phyloP scores from a whole-genome alignment of 2,888 invertebrate genomes.

The Pseudococcus jackbeardsleyi region DNA sequence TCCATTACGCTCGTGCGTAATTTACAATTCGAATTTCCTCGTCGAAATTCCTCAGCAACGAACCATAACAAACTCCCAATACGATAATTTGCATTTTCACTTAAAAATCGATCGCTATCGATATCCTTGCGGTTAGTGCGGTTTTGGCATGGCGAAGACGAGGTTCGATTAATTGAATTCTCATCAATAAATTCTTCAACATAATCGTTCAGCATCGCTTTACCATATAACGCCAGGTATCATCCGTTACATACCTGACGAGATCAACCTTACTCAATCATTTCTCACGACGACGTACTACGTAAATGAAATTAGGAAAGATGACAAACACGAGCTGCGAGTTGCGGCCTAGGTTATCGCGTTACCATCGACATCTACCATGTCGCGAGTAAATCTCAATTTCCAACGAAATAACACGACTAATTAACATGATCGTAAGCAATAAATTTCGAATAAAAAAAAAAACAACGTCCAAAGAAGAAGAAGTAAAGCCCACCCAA shows the following conservation, averaged over 20 bases:
- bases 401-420: constrained; percentile 41
- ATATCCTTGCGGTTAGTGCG: too few species aligned
- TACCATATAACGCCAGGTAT: neutral
- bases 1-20: too few species aligned
- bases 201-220: neutral
- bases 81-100: too few species aligned
- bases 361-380: constrained; percentile 22
- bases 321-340: constrained; percentile 21
- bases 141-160: too few species aligned
- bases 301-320: neutral
- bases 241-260: neutral
- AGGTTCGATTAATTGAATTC: neutral
- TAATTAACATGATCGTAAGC: constrained; percentile 45
- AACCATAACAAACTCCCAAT: too few species aligned
- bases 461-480: neutral
- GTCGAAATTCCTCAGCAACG: too few species aligned
- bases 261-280: neutral
- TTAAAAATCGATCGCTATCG: too few species aligned
- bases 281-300: neutral
- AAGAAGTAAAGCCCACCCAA: constrained; percentile 39
- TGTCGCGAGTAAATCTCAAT: constrained; percentile 52
- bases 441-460: constrained; percentile 41
- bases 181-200: neutral
- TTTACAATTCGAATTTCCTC: too few species aligned
- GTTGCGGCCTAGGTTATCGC: neutral